phyloP scores from a whole-genome alignment of 2,888 invertebrate species.

The Thelaira solivaga region DNA sequence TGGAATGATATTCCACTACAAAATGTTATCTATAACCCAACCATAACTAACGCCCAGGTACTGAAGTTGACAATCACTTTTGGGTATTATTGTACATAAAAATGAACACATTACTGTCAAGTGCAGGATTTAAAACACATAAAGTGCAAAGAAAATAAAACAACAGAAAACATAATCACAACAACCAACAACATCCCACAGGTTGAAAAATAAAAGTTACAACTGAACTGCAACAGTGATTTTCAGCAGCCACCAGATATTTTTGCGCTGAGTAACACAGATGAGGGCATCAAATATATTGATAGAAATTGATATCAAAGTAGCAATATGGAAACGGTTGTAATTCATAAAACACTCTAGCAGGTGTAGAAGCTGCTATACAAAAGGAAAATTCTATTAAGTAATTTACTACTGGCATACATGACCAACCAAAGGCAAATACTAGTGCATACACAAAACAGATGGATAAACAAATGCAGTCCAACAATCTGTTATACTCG shows the following conservation, averaged over 20 bases:
- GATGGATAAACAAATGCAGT: constrained; percentile 9
- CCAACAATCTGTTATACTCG: background rate
- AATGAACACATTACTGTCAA: constrained; percentile 60
- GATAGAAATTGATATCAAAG: constrained; percentile 3
- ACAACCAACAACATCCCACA: constrained; percentile 40
- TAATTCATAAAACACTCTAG: background rate
- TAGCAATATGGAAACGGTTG: constrained; percentile 33
- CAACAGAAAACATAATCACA: constrained; percentile 27
- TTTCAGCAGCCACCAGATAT: background rate
- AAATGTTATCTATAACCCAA: constrained; percentile 20
- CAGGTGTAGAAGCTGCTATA: constrained; percentile 42
- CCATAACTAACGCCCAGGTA: constrained; percentile 29
- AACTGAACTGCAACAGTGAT: background rate
- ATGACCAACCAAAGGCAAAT: background rate
- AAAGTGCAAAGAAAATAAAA: constrained; percentile 3
- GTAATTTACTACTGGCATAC: constrained; percentile 20
- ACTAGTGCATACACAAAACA: background rate
- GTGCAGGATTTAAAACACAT: constrained; percentile 49
- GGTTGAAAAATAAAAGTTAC: constrained; percentile 48
- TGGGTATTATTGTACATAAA: constrained; percentile 49
- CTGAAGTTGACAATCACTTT: constrained; percentile 59
- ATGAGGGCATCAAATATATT: constrained; percentile 13
- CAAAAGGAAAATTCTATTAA: constrained; percentile 41
- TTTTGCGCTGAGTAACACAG: background rate
- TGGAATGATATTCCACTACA: constrained; percentile 27